A percentile compares a stretch with the other conserved stretches of the same genome.
phyloP scores from a whole-genome alignment of 2,113 vertebrate species.

The Nothocercus nigrocapillus region DNA sequence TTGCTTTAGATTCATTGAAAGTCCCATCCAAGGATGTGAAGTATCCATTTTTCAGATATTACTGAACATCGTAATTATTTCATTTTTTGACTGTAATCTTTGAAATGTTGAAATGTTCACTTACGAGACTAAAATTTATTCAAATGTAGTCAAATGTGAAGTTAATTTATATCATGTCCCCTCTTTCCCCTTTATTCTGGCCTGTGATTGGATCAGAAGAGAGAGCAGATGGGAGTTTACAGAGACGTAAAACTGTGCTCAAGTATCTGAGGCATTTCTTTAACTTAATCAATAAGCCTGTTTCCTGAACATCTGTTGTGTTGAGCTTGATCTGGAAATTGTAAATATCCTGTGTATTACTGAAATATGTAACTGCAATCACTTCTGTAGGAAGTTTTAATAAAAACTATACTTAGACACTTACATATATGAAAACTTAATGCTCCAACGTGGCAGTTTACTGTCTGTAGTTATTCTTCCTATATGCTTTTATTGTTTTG shows the following conservation, averaged over 20 bases:
- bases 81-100: not conserved
- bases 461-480: not conserved
- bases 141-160: not conserved
- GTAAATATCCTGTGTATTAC: conserved; percentile 68
- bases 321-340: conserved; percentile 66
- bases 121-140: not conserved
- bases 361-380: conserved; percentile 44
- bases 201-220: conserved; percentile 21
- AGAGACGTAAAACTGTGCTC: not conserved
- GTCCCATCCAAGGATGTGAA: not conserved
- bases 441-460: conserved; percentile 9
- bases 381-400: conserved; percentile 31
- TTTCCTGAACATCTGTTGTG: conserved; percentile 69
- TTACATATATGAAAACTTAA: not conserved
- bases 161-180: not conserved
- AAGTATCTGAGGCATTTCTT: conserved; percentile 57
- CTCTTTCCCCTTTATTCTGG: not conserved
- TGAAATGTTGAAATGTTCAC: not conserved
- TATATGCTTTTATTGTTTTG: not conserved
- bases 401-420: not conserved
- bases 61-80: not conserved
- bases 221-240: conserved; percentile 33
- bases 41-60: not conserved
- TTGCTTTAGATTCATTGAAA: not conserved
- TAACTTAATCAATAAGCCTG: conserved; percentile 53